Conservation (phyloP, 2,113 vertebrate species). For the Crotalus tigris region DNA sequence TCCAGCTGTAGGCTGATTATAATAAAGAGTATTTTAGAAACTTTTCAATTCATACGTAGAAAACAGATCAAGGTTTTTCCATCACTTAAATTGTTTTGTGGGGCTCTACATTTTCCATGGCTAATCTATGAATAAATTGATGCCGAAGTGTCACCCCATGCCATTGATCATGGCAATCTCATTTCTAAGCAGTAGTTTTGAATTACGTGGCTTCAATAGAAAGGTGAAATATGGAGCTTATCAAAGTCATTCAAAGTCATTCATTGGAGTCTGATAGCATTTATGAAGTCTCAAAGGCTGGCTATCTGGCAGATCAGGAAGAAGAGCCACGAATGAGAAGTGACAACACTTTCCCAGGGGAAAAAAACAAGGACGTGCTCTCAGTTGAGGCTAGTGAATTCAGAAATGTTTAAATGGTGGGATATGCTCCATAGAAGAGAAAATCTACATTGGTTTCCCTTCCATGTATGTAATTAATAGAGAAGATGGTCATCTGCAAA, state of each 20-base stretch:
- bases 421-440: constrained; percentile 11
- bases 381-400: constrained; percentile 24
- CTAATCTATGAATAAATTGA: constrained; percentile 6
- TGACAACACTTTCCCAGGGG: constrained; percentile 40
- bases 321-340: constrained; percentile 49
- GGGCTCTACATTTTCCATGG: constrained; percentile 13
- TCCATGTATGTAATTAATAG: not conserved
- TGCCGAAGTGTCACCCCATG: not conserved
- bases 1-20: constrained; percentile 4
- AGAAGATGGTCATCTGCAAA: constrained; percentile 20
- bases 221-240: constrained; percentile 33
- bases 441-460: constrained; percentile 27
- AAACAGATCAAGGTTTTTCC: not conserved
- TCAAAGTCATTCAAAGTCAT: constrained; percentile 40
- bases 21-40: constrained; percentile 16
- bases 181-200: constrained; percentile 20
- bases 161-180: not conserved
- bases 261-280: constrained; percentile 19
- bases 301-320: constrained; percentile 45
- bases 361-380: not conserved
- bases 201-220: constrained; percentile 15
- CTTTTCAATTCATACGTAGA: not conserved
- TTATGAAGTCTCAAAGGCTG: constrained; percentile 43
- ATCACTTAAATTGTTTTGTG: constrained; percentile 1
- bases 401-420: constrained; percentile 26